Conservation (phyloP, 2,797 vertebrate genomes). For the Scyliorhinus canicula region DNA sequence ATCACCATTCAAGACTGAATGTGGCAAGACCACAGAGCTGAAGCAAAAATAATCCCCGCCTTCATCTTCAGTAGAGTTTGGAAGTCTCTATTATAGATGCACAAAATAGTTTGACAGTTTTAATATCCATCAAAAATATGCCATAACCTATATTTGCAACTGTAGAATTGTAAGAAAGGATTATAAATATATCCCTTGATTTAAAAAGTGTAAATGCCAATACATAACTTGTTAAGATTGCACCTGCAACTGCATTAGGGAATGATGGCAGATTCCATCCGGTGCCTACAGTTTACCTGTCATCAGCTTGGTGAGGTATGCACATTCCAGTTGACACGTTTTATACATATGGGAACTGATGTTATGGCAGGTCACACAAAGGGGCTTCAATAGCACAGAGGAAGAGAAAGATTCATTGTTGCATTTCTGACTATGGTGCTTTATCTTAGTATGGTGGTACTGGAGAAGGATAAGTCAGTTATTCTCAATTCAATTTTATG, state of each 20-base stretch:
- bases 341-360: slow-evolving; percentile 2
- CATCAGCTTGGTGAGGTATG: slow-evolving; percentile 23
- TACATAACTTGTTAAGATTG: background rate
- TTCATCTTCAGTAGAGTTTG: background rate
- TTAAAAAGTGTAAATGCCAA: background rate
- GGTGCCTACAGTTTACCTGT: background rate
- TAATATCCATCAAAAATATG: background rate
- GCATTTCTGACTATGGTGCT: background rate
- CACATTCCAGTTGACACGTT: slow-evolving; percentile 25
- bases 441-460: background rate
- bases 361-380: slow-evolving; percentile 35
- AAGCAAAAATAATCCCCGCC: background rate
- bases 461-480: background rate
- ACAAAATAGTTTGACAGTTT: background rate
- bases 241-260: background rate
- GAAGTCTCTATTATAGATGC: background rate
- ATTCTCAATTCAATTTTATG: background rate
- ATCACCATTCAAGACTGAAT: no score
- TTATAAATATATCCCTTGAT: background rate
- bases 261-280: slow-evolving; percentile 23
- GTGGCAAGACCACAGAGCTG: background rate
- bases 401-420: slow-evolving; percentile 1
- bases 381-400: slow-evolving; percentile 12
- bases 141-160: background rate
- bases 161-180: background rate